phyloP scores from a whole-genome alignment of 1,140 invertebrate genomes.

The Drosophila leontia region DNA sequence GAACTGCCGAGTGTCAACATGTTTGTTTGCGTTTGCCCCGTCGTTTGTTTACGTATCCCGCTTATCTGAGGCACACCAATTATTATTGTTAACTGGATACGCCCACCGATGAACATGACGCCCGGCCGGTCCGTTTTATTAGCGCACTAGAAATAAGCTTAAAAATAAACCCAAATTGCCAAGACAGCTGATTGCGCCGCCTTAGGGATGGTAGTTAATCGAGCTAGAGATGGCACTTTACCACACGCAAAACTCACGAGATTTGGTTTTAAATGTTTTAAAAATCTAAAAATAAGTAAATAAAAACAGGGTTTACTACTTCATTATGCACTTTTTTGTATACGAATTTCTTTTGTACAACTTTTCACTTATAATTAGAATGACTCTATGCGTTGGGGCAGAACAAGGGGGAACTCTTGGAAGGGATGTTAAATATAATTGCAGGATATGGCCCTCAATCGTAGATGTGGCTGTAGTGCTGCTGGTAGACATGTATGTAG shows the following conservation, averaged over 20 bases:
- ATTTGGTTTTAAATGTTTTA: not conserved
- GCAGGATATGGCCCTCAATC: slow-evolving; percentile 58
- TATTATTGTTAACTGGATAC: slow-evolving; percentile 33
- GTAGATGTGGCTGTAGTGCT: slow-evolving; percentile 95
- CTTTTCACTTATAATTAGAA: slow-evolving; percentile 26
- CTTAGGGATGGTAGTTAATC: slow-evolving; percentile 2
- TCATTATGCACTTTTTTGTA: slow-evolving; percentile 16
- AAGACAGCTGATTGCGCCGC: slow-evolving; percentile 31
- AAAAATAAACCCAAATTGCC: slow-evolving; percentile 33
- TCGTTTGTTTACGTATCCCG: slow-evolving; percentile 43
- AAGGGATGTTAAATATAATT: slow-evolving; percentile 12
- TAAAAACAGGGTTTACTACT: not conserved
- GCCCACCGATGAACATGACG: slow-evolving; percentile 33
- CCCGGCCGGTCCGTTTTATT: slow-evolving; percentile 27
- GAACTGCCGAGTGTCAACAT: slow-evolving; percentile 25
- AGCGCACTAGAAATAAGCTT: slow-evolving; percentile 32
- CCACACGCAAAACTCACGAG: not conserved
- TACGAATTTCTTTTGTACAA: slow-evolving; percentile 40
- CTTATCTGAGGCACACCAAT: slow-evolving; percentile 51
- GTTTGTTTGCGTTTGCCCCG: slow-evolving; percentile 34
- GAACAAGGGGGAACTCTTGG: slow-evolving; percentile 3
- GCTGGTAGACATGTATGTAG: slow-evolving; percentile 97
- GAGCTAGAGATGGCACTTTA: not conserved
- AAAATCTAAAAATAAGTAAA: not conserved
- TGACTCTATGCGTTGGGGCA: slow-evolving; percentile 29